phyloP scores from a whole-genome alignment of 2,888 invertebrate species.

The Meliscaeva auricollis region DNA sequence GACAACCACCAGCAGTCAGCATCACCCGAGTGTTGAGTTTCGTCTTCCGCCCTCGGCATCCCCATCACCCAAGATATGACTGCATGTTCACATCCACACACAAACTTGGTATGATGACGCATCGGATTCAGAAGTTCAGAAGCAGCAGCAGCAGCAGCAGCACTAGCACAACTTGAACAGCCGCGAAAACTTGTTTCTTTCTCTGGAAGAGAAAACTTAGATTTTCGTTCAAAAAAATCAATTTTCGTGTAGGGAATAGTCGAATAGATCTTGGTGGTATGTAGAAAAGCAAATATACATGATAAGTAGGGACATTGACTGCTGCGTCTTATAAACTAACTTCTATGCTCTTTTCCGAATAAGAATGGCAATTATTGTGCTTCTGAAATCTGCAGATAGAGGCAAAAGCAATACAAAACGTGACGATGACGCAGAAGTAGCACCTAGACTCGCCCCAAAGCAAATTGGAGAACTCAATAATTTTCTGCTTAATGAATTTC shows the following conservation, averaged over 20 bases:
- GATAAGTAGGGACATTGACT: not conserved
- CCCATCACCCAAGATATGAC: conserved; percentile 24
- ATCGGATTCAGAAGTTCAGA: conserved; percentile 44
- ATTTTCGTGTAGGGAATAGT: conserved; percentile 7
- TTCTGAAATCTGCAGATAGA: conserved; percentile 37
- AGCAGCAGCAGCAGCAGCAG: conserved; percentile 19
- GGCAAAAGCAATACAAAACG: conserved; percentile 56
- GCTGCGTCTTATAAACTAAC: not conserved
- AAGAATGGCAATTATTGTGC: conserved; percentile 16
- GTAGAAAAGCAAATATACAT: not conserved
- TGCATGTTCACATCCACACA: conserved; percentile 37
- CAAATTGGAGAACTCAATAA: conserved; percentile 30
- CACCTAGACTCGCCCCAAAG: conserved; percentile 32
- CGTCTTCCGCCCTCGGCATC: conserved; percentile 18
- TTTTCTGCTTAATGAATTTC: conserved; percentile 68
- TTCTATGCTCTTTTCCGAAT: not conserved
- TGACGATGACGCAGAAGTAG: conserved; percentile 61
- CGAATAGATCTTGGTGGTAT: not conserved
- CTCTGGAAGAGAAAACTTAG: conserved; percentile 50
- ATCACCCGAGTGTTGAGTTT: conserved; percentile 40
- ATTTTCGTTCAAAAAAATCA: conserved; percentile 45
- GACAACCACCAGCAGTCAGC: conserved; percentile 47
- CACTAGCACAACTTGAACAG: conserved; percentile 45
- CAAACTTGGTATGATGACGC: conserved; percentile 62
- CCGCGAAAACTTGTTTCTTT: conserved; percentile 62